Base-by-base conservation (phyloP, 2,888 invertebrate genomes). In the Morpho deidamia region DNA sequence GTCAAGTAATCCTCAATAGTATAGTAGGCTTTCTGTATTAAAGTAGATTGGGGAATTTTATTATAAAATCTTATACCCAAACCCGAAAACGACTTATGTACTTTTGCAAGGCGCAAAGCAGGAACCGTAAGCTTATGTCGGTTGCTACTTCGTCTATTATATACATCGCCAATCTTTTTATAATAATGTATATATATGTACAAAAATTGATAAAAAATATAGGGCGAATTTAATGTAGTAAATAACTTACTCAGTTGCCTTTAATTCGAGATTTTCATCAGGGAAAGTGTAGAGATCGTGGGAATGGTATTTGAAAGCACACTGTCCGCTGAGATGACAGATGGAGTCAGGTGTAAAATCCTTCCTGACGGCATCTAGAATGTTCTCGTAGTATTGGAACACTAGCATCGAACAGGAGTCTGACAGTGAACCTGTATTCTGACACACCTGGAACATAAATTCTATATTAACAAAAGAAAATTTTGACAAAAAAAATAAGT, bases 391-490 rank as follows among this genome's bases (percentile, higher is more conserved):
- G 76, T 97, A 92, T 12, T 92, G 92, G 56, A 95, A 85, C 34
- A 95, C 91, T 10, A 94, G 91, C 71, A 93, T 93, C 42, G 94
- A 92, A 72, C 97, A 97, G 8, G 94, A 94, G 80, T 96, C 96
- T 0, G 95, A 94, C 43, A 94, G 92, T 3, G 94, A 94, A 48
- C 93, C 92, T 70, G 94, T 78, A 54, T 91, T 83, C 44, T 94
- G 93, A 76, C 97, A 96, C 1, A 92, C 68, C 89, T 68, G 90
- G 59, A 7, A 11, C 5, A 23, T 23, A 23, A 23, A 23, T 5
- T 5, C 23, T 5, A 5, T 23, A 23, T 23, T 23, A 23, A 23
- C 23, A 23, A 23, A 23, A 23, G n/a, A n/a, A n/a, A n/a, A n/a
- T n/a, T n/a, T n/a, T n/a, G n/a, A n/a, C n/a, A n/a, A n/a, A n/a